A percentile compares a stretch with the other conserved stretches of the same genome.
phyloP scores from a whole-genome alignment of 2,113 vertebrate species.

The Columba janthina region DNA sequence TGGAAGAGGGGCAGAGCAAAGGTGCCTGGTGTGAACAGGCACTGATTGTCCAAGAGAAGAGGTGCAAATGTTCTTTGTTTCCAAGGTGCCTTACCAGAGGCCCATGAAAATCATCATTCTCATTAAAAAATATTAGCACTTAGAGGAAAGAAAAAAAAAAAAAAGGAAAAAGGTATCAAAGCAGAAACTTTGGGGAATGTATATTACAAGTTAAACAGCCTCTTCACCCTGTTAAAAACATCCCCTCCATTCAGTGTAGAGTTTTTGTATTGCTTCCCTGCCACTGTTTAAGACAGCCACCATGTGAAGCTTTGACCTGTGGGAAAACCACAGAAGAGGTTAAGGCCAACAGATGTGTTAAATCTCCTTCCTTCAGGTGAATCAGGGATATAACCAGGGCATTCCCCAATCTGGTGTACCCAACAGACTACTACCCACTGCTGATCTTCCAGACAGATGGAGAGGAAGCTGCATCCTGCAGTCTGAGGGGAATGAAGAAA shows the following conservation, averaged over 20 bases:
- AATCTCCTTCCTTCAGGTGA: background rate
- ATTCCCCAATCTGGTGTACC: too few species aligned
- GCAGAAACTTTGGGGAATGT: background rate
- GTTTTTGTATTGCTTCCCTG: background rate
- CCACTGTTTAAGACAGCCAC: background rate
- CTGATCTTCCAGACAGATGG: too few species aligned
- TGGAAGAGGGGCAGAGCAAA: background rate
- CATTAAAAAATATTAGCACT: background rate
- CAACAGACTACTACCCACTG: too few species aligned
- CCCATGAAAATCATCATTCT: background rate
- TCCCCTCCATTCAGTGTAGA: background rate
- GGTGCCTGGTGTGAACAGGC: background rate
- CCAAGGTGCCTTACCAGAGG: background rate
- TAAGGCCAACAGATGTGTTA: background rate
- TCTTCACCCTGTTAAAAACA: background rate
- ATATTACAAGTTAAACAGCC: background rate
- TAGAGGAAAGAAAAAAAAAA: background rate
- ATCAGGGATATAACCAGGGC: too few species aligned
- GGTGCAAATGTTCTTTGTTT: conserved; percentile 27
- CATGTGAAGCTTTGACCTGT: background rate
- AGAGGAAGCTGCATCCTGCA: too few species aligned
- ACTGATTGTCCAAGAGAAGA: background rate
- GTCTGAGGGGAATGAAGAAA: too few species aligned
- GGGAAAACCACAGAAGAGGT: background rate
- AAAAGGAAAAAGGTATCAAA: background rate